These are phyloP conservation scores for Tipula unca DNA, from an alignment of 2,888 invertebrate species.

Conservation along the genomic window DNA sequence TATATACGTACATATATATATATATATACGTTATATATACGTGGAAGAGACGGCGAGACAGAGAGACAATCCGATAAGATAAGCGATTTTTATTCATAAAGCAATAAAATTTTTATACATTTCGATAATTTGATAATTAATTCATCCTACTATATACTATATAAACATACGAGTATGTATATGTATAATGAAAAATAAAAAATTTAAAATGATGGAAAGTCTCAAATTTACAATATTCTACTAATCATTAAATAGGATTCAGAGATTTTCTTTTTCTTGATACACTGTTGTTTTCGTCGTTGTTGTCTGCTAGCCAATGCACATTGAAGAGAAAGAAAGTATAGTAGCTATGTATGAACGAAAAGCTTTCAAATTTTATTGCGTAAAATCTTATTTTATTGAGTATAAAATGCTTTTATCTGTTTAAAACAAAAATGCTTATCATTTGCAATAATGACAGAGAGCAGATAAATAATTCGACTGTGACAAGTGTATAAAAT, in stretches of 20 bases:
- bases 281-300: neutral
- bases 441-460: neutral
- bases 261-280: neutral
- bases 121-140: constrained; percentile 2
- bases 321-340: neutral
- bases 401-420: neutral
- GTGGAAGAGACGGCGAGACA: neutral
- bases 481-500: constrained; percentile 8
- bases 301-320: neutral
- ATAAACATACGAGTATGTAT: neutral
- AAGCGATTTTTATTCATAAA: neutral
- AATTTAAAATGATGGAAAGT: neutral
- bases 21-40: neutral
- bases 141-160: neutral
- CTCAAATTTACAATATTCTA: neutral
- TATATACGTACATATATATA: neutral
- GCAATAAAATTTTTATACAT: neutral
- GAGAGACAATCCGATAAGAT: neutral
- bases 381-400: constrained; percentile 8
- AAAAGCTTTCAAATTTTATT: neutral
- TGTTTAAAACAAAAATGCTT: neutral
- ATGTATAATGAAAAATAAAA: neutral
- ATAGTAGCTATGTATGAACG: neutral
- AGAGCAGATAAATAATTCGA: constrained; percentile 2
- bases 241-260: neutral